Evolutionary conservation across 2,113 vertebrate genomes (phyloP), one percentile per base, ranked within the genome.

Genomic region (Cyprinodon brontotheroides): DNA sequence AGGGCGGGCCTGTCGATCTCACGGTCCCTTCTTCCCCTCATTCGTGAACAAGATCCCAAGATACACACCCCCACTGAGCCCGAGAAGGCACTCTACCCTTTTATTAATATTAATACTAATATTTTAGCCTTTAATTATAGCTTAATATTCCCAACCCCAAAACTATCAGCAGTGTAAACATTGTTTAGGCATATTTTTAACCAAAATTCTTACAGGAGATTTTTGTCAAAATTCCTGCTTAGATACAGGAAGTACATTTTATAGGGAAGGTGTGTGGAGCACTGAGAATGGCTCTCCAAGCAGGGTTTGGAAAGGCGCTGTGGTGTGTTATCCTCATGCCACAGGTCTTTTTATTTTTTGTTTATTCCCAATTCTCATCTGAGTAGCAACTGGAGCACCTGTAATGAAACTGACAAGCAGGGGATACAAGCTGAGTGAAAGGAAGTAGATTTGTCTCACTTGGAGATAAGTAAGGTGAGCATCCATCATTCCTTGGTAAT

Each of bases 401-500:
- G 17, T 72, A 70, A 48, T 37, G 63, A 68, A 60, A 75, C 29
- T 59, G 39, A 6, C 9, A 4, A 15, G 8, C 37, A 59, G 41
- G 72, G 50, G 57, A 77, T 57, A 80, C 4, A 64, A 69, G 67
- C 74, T 66, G 65, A 82, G 74, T 61, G 78, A 73, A 79, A 72
- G 74, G 62, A 84, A 71, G 72, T 72, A 63, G 74, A 83, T 68
- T 75, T 66, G 69, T 70, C 66, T 74, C 71, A 72, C 70, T 65
- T 1, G 0, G 61, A 61, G 29, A 0, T 75, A 81, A 78, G 79
- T 72, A n/a, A 41, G 41, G 41, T 69, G 64, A 79, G 65, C 65
- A 78, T 75, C 63, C 68, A 61, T 63, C 39, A 60, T 39, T 40
- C 65, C 66, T 75, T 53, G 74, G 66, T 85, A 82, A 87, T 90